Base-by-base conservation (phyloP, 1,140 invertebrate genomes). In the Helicoverpa armigera region DNA sequence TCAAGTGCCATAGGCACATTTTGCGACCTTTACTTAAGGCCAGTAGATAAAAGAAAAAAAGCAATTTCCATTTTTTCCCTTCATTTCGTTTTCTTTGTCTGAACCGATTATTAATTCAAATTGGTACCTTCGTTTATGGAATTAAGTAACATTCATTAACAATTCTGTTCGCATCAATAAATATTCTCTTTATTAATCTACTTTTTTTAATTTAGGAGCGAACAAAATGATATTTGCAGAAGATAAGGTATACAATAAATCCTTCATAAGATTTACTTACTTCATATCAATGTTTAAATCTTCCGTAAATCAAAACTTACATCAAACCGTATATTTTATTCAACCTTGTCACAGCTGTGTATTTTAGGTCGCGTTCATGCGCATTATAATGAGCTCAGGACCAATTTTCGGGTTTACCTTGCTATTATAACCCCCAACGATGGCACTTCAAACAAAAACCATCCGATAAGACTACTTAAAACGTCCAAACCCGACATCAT, bases 1-100 rank as follows among this genome's bases (percentile, higher is more conserved):
- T 56, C 23, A 29, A 73, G 14, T 11, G 54, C 23, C 69, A 72
- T 73, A 56, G 29, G 29, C 29, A 73, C 70, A 48, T 76, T 63
- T 48, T 63, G 48, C 18, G 53, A 76, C 58, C 18, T 51, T 53
- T n/a, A n/a, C 18, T 50, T 51, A 10, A 31, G 53, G 31, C 60
- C 74, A 60, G 43, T 58, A 75, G 35, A 56, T 58, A 60, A 75
- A 61, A 75, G 31, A 75, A 75, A 70, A 53, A 9, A 53, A 9
- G 29, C 29, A 75, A 75, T 75, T 75, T 61, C 11, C 73, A 29
- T 63, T 75, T 63, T 31, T 43, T 61, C 48, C 35, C 53, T 53
- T 72, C 51, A 31, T 16, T 50, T n/a, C 51, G 11, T 54, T 72
- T 65, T 65, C 61, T 65, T 65, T 65, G 35, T 65, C 48, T 14